Base-by-base conservation (phyloP, 2,888 invertebrate species). In the Ormyrus rosae region DNA sequence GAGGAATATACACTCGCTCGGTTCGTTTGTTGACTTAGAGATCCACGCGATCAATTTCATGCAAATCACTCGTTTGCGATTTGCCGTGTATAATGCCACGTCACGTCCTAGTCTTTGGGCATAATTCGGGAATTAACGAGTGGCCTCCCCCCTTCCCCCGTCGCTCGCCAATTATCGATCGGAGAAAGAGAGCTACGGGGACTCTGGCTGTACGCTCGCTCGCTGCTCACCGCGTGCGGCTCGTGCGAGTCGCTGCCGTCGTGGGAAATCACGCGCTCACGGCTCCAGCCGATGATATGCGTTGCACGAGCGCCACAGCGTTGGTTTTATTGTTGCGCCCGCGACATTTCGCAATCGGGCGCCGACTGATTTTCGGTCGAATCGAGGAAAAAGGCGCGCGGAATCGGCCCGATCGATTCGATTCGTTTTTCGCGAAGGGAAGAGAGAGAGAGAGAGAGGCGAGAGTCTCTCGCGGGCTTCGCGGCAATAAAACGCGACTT, bases 51-150 rank as follows among this genome's bases (percentile, higher is more conserved):
- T 89, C 89, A 90, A 90, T 90, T 90, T 87, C 86, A 90, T 90
- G 90, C 90, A 90, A 90, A 90, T 90, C 88, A 87, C 87, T 88
- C 88, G 89, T 88, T 89, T 87, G 88, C 88, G 86, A 87, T 88
- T 87, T 72, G 56, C 58, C 53, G 53, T 82, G 83, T 82, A 84
- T 84, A 81, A 85, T 84, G 84, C 83, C 80, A 79, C 82, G 84
- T 84, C 82, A 75, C 84, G 85, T 83, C 84, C 83, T 83, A 84
- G 82, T 82, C 83, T 72, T 81, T 76, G 83, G 79, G 86, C 87
- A 73, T 81, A 78, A 87, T 89, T 90, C 86, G 88, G 87, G 87
- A 89, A 90, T 89, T 89, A 90, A 87, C 87, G 87, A 88, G 85
- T 67, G 58, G 19, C 70, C 55, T 13, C 46, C 63, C 6, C 10